Evolutionary conservation across 2,888 invertebrate species (phyloP).

Genomic region (Lamellibrachia columna): DNA sequence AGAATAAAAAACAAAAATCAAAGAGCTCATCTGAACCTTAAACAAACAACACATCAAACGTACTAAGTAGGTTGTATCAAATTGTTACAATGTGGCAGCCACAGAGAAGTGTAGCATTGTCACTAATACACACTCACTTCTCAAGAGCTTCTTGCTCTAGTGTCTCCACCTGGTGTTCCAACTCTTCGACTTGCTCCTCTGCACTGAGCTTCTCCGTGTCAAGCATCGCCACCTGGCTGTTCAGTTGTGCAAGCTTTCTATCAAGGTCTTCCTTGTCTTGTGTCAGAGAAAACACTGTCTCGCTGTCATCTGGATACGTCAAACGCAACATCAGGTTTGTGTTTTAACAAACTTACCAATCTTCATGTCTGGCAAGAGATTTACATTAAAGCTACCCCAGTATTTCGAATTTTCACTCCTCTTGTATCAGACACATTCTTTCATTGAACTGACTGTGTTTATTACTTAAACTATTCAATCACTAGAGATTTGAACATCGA

Average conservation of each 20-base stretch:
- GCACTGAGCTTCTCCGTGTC: conserved; percentile 54
- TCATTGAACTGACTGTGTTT: too few relatives aligned
- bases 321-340: background rate
- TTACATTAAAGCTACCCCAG: too few relatives aligned
- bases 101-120: background rate
- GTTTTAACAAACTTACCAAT: background rate
- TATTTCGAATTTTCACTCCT: too few relatives aligned
- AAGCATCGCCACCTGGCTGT: conserved; percentile 52
- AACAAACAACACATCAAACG: too few relatives aligned
- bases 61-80: too few relatives aligned
- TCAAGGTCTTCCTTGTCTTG: conserved; percentile 52
- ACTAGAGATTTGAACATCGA: too few relatives aligned
- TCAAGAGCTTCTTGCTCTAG: background rate
- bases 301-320: background rate
- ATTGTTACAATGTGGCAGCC: too few relatives aligned
- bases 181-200: conserved; percentile 35
- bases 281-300: background rate
- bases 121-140: background rate
- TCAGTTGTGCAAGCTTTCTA: conserved; percentile 53
- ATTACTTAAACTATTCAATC: too few relatives aligned
- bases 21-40: too few relatives aligned
- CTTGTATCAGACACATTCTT: too few relatives aligned
- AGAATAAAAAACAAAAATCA: too few relatives aligned
- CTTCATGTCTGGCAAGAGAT: background rate
- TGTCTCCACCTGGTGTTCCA: conserved; percentile 24